Conservation (phyloP, 2,113 vertebrate species). For the Phalacrocorax carbo region DNA sequence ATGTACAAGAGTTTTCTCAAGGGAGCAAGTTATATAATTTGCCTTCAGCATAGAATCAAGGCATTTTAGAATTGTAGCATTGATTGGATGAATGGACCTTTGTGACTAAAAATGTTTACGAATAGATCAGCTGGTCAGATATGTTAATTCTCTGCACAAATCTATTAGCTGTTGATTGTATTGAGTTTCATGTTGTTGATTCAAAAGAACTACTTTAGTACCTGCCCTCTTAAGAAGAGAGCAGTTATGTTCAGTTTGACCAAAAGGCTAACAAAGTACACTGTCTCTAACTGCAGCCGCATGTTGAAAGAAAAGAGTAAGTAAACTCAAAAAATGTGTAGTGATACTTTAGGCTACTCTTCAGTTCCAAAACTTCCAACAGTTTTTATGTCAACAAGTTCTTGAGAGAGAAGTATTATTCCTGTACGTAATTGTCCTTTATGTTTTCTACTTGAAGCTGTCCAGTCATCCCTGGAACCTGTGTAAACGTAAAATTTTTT, state of each 20-base stretch:
- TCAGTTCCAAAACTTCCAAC: not conserved
- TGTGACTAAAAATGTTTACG: rapidly evolving
- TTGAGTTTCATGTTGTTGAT: not conserved
- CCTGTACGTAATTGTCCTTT: not conserved
- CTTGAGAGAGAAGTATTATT: not conserved
- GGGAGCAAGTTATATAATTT: not conserved
- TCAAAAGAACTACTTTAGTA: not conserved
- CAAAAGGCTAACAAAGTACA: not conserved
- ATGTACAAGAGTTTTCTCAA: not conserved
- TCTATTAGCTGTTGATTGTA: not conserved
- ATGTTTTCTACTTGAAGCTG: not conserved
- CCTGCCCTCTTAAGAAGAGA: not conserved
- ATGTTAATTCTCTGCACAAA: not conserved
- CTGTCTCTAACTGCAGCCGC: not conserved
- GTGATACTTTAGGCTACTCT: not conserved
- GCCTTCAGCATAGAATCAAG: not conserved
- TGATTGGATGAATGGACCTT: not conserved
- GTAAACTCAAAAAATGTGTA: not conserved
- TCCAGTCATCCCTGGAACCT: not conserved
- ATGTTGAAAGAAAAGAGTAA: not conserved
- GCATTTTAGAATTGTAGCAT: not conserved
- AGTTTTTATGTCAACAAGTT: not conserved
- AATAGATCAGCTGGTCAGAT: not conserved
- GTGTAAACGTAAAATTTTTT: not conserved
- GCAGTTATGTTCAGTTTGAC: not conserved